A percentile compares a stretch with the other conserved stretches of the same genome.
Evolutionary conservation across 2,888 invertebrate species (phyloP).

Genomic region (Drosophila subquinaria): DNA sequence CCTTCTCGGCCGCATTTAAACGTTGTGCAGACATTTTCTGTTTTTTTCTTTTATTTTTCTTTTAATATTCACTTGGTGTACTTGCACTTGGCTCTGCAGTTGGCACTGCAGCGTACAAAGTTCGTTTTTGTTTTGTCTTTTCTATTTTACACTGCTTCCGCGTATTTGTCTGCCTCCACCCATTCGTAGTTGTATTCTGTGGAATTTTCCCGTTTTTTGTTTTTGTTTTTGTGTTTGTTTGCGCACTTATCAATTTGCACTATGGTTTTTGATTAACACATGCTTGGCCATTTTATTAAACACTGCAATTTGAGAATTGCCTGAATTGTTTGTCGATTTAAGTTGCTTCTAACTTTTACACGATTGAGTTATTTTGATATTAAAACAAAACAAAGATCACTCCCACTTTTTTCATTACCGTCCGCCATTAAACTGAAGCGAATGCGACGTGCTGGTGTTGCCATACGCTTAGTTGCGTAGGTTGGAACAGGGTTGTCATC

Average conservation of each 20-base stretch:
- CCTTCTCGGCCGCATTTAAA: constrained; percentile 88
- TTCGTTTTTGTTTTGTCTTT: constrained; percentile 54
- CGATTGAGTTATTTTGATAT: constrained; percentile 29
- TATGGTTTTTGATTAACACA: constrained; percentile 26
- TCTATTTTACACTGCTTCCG: constrained; percentile 64
- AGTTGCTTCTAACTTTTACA: constrained; percentile 16
- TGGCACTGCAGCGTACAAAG: constrained; percentile 62
- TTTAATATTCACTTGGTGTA: constrained; percentile 19
- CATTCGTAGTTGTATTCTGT: constrained; percentile 42
- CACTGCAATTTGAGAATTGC: constrained; percentile 42
- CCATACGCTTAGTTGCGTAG: constrained; percentile 42
- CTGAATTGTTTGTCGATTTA: constrained; percentile 12
- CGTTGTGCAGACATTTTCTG: constrained; percentile 84
- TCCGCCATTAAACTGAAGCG: constrained; percentile 63
- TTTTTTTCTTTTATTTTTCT: constrained; percentile 10
- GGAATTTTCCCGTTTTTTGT: constrained; percentile 33
- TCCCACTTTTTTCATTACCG: constrained; percentile 62
- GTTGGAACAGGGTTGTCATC: constrained; percentile 29
- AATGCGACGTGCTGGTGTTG: constrained; percentile 48
- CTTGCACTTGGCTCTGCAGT: constrained; percentile 17
- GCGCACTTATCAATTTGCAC: constrained; percentile 39
- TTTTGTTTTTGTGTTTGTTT: constrained; percentile 41
- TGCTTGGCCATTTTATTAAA: constrained; percentile 48
- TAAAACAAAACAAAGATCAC: constrained; percentile 59
- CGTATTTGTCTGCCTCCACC: constrained; percentile 46